Percentiles rank a stretch among this genome's conserved stretches.
phyloP scores from a whole-genome alignment of 1,140 invertebrate species.

The Diorhabda carinulata region DNA sequence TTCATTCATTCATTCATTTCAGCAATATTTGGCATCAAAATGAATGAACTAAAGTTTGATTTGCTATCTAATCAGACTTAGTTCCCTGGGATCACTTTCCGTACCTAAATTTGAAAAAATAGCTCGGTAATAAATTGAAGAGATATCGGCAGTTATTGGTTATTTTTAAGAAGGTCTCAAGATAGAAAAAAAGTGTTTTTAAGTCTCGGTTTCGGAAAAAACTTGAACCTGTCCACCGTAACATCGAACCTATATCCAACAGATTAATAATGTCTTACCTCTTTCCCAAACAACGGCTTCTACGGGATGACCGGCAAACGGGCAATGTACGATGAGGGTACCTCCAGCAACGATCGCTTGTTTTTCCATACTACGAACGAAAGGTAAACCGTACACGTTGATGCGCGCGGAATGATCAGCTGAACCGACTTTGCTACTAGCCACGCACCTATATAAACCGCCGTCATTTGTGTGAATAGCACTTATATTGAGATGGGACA shows the following conservation, averaged over 20 bases:
- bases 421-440: conserved; percentile 85
- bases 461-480: conserved; percentile 90
- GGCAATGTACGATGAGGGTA: conserved; percentile 82
- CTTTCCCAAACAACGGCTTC: conserved; percentile 91
- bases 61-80: too few relatives aligned
- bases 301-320: conserved; percentile 92
- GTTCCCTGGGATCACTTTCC: too few relatives aligned
- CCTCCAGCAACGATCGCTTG: conserved; percentile 91
- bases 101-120: too few relatives aligned
- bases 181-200: too few relatives aligned
- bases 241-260: conserved; percentile 16
- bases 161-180: not conserved
- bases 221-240: conserved; percentile 11
- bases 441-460: conserved; percentile 83
- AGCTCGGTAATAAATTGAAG: not conserved
- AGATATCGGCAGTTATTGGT: conserved; percentile 1
- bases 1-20: too few relatives aligned
- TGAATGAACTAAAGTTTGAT: too few relatives aligned
- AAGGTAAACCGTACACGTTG: conserved; percentile 88
- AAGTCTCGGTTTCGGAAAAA: not conserved
- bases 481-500: conserved; percentile 90
- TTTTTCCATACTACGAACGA: conserved; percentile 85
- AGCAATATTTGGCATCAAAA: too few relatives aligned
- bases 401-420: conserved; percentile 82
- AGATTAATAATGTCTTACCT: conserved; percentile 49